phyloP scores from a whole-genome alignment of 1,140 invertebrate species.

The Chironomus tepperi region DNA sequence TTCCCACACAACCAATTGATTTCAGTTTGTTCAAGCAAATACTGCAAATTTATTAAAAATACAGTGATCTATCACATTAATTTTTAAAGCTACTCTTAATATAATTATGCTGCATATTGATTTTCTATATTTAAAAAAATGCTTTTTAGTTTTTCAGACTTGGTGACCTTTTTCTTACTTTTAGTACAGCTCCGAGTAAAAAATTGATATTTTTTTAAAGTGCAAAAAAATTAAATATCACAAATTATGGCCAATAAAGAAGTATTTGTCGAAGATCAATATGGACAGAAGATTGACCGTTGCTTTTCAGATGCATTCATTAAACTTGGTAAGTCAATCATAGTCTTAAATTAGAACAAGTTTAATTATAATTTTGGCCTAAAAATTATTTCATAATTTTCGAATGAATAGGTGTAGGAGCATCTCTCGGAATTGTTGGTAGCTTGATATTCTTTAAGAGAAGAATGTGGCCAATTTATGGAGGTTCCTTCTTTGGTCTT shows the following conservation, averaged over 20 bases:
- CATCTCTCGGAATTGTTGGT: conserved; percentile 53
- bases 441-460: conserved; percentile 59
- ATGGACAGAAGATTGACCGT: neutral
- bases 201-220: neutral
- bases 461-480: conserved; percentile 60
- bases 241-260: neutral
- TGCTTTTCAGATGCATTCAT: neutral
- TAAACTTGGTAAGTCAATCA: neutral
- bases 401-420: conserved; percentile 49
- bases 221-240: neutral
- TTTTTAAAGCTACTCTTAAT: too few relatives aligned
- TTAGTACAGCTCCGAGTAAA: too few relatives aligned
- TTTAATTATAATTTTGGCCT: neutral
- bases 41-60: too few relatives aligned
- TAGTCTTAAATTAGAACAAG: neutral
- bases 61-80: too few relatives aligned
- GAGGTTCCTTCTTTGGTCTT: conserved; percentile 61
- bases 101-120: too few relatives aligned
- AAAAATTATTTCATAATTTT: conserved; percentile 32
- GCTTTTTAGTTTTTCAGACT: too few relatives aligned
- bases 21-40: too few relatives aligned
- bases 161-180: too few relatives aligned
- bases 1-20: too few relatives aligned
- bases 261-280: conserved; percentile 17
- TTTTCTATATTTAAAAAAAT: too few relatives aligned